A percentile compares a stretch with the other conserved stretches of the same genome.
phyloP scores from a whole-genome alignment of 2,113 vertebrate genomes.

The Australoheros scitulus region DNA sequence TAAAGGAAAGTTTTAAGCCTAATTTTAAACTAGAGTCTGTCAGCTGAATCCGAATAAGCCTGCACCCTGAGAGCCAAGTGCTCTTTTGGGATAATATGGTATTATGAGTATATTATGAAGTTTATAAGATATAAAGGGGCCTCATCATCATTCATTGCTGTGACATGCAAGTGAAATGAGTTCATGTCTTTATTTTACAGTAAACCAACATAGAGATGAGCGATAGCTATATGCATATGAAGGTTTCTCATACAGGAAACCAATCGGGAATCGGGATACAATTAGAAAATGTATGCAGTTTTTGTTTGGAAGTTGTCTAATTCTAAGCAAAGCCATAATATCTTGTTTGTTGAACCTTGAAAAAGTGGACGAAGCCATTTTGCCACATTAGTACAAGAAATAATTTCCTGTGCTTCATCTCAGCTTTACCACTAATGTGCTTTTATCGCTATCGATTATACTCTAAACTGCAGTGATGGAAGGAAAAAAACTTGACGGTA shows the following conservation, averaged over 20 bases:
- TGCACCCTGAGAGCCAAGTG: not conserved
- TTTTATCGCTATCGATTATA: conserved; percentile 57
- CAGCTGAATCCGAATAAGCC: not conserved
- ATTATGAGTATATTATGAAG: not conserved
- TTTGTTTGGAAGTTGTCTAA: not conserved
- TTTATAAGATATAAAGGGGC: not conserved
- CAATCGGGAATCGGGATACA: not conserved
- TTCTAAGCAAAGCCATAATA: not conserved
- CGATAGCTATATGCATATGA: not conserved
- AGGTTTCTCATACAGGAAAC: not conserved
- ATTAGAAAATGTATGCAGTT: not conserved
- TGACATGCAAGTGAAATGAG: not conserved
- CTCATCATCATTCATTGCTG: not conserved
- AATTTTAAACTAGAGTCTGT: not conserved
- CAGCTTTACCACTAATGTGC: conserved; percentile 50
- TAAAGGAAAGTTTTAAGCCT: not conserved
- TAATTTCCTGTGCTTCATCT: conserved; percentile 39
- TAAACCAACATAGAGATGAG: not conserved
- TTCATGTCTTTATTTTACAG: not conserved
- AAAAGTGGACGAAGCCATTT: conserved; percentile 23
- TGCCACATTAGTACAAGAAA: conserved; percentile 17
- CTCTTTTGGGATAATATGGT: not conserved
- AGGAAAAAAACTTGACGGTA: not conserved
- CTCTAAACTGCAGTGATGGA: conserved; percentile 34
- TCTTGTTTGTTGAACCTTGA: not conserved